Evolutionary conservation across 2,797 vertebrate genomes (phyloP), one percentile per base, ranked within the genome.

Genomic region (Enteromius radiatus): DNA sequence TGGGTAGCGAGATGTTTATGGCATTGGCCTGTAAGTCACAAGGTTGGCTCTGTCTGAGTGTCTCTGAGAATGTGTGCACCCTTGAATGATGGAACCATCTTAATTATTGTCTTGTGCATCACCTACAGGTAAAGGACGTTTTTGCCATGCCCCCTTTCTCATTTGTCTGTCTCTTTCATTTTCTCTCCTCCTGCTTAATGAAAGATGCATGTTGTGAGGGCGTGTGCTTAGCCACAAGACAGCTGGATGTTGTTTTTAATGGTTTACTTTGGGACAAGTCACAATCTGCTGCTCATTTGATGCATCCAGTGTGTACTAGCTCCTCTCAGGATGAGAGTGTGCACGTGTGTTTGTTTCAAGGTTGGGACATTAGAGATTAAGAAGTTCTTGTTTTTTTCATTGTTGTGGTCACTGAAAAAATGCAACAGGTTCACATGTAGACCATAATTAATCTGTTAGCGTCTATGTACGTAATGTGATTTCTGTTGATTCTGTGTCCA

Each of bases 191-290:
- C 33, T 49, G 56, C 41, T 70, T 82, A 59, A 82, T 83, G 75
- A 67, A 79, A 61, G 56, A 43, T 85, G 52, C 80, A 52, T 69
- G 33, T 75, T 65, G 28, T 43, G 38, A 83, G 81, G 47, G 15
- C 23, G 14, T 41, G 43, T 23, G 41, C 63, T 63, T 59, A 69
- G 52, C 63, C 41, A 21, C 49, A 56, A 23, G 81, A 84, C 77
- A 83, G 73, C 74, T 81, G 75, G 81, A 68, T 76, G 73, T 82
- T 76, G 36, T n/a, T 82, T 67, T 82, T 82, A 82, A 82, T 82
- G 81, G 61, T 68, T 82, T 76, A 68, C 73, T 82, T 56, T 11
- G 63, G 73, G 81, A 69, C 81, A 76, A 56, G 80, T 67, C 80
- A 59, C 63, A 31, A 43, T 76, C 81, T 82, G 64, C 80, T 45